Base-by-base conservation (phyloP, 2,113 vertebrate genomes). In the Pituophis catenifer region DNA sequence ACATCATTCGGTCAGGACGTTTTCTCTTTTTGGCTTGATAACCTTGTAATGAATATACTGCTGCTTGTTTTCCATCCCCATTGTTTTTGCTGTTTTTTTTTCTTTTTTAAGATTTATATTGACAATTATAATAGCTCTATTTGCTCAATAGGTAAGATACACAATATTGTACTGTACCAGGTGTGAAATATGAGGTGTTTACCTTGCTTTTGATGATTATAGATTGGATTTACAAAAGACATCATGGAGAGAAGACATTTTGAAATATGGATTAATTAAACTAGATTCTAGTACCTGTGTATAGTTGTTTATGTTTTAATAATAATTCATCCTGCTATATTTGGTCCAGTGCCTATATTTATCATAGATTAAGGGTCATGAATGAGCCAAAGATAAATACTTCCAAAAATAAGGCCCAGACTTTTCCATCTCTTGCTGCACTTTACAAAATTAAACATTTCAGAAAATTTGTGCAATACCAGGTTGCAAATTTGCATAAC, bases 71-170 rank as follows among this genome's bases (percentile, higher is more conserved):
- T 90, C 53, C 13, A 75, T 94, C 91, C 95, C 93, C 19, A 52
- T 90, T 53, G 88, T 81, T 95, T 95, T 90, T 89, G 26, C 44
- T 86, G 5, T 70, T n/a, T 10, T 93, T 11, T 89, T 95, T 1
- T 6, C 91, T 57, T 90, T 92, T 96, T 95, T 91, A 90, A 96
- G 54, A 92, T 95, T 62, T 38, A 90, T 95, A 94, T 93, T 96
- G 96, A 93, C 93, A 54, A 92, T 90, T 91, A 23, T 65, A 96
- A 91, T 90, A 88, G 21, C 70, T 95, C 87, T 95, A 50, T 94
- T 96, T 97, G 94, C 94, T 96, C 95, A 94, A 91, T 95, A 96
- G 93, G 95, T 93, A 95, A 96, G 92, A 95, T 95, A 92, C n/a
- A n/a, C 29, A 26, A 1, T 50, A 88, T 86, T 87, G 90, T 91